Percentiles rank a stretch among this genome's conserved stretches.
These are phyloP conservation scores for Lamellibrachia luymesi DNA, from an alignment of 1,140 invertebrate species.

Conservation along the genomic window DNA sequence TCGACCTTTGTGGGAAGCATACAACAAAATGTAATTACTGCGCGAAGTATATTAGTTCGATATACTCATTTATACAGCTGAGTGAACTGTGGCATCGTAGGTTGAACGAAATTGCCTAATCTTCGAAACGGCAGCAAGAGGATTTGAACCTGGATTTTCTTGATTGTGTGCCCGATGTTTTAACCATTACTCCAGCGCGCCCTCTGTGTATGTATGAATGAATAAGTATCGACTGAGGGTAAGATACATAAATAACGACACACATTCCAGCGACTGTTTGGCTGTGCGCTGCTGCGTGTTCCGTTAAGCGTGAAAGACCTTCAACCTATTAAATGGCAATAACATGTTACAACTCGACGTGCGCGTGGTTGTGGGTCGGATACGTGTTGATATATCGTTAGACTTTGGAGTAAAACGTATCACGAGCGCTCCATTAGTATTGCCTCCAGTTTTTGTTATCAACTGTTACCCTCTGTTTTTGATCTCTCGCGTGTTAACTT, in stretches of 20 bases:
- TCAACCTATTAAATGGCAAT: background rate
- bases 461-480: background rate
- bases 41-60: too few relatives aligned
- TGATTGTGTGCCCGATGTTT: too few relatives aligned
- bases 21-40: too few relatives aligned
- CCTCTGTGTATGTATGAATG: too few relatives aligned
- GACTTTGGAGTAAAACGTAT: background rate
- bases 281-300: background rate
- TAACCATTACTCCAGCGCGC: too few relatives aligned
- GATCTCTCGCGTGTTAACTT: background rate
- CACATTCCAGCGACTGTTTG: background rate
- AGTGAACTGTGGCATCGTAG: too few relatives aligned
- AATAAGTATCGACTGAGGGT: too few relatives aligned
- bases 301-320: background rate
- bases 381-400: background rate
- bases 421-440: background rate
- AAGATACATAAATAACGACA: background rate
- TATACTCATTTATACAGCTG: too few relatives aligned
- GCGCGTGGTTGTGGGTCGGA: background rate
- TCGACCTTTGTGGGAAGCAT: too few relatives aligned
- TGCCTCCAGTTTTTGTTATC: background rate
- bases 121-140: too few relatives aligned
- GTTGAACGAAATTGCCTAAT: too few relatives aligned
- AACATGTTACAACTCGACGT: background rate
- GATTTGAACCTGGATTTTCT: too few relatives aligned